phyloP scores from a whole-genome alignment of 35 echinoderm and acorn worm species.

The Heliocidaris tuberculata region DNA sequence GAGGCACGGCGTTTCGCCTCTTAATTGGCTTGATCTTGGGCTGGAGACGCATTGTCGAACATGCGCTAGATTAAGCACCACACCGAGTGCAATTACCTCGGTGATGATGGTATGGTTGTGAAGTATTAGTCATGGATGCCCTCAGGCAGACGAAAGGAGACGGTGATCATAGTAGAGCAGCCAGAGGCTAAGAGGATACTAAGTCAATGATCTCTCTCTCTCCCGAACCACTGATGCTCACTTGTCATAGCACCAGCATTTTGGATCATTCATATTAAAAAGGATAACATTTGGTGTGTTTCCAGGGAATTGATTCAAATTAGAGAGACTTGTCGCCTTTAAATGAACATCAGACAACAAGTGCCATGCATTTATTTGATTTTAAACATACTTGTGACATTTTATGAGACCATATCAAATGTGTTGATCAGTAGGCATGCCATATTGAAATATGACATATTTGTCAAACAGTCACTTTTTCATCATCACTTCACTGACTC shows the following conservation, averaged over 20 bases:
- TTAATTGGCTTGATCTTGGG: slow-evolving; percentile 4
- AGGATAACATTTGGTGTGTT: neutral
- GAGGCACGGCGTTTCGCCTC: neutral
- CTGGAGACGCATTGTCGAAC: slow-evolving; percentile 27
- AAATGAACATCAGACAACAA: neutral
- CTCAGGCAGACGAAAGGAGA: neutral
- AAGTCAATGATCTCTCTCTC: neutral
- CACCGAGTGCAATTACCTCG: slow-evolving; percentile 44
- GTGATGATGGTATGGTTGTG: slow-evolving; percentile 31
- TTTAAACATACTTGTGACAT: neutral
- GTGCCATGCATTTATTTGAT: neutral
- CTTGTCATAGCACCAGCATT: neutral
- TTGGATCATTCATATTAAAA: neutral
- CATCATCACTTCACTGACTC: no score
- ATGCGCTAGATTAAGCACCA: slow-evolving; percentile 35
- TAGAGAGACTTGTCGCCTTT: neutral
- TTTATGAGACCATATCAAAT: neutral
- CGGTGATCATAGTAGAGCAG: neutral
- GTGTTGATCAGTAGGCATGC: neutral
- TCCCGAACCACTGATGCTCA: neutral
- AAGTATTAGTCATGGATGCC: slow-evolving; percentile 31
- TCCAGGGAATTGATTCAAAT: neutral
- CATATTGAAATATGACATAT: neutral
- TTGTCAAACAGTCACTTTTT: neutral
- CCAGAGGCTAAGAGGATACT: neutral